These are phyloP conservation scores for Beris chalybata DNA, from an alignment of 2,888 invertebrate species.

Conservation along the genomic window DNA sequence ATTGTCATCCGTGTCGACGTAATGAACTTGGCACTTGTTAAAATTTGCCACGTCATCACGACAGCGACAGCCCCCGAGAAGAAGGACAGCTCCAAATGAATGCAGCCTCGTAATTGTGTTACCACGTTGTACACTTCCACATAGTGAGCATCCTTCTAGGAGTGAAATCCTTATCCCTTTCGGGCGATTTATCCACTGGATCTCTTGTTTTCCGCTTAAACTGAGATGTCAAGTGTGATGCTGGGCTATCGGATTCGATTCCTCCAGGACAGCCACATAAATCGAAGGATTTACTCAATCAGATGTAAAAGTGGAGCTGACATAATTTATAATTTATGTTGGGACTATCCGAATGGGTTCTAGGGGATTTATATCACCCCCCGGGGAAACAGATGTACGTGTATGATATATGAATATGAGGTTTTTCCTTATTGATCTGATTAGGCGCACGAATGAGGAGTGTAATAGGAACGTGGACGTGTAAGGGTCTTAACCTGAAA, in stretches of 20 bases:
- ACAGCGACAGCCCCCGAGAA: conserved; percentile 10
- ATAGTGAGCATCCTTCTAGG: no score
- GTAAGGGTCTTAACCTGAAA: conserved; percentile 2
- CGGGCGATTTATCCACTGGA: conserved; percentile 41
- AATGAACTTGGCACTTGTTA: conserved; percentile 43
- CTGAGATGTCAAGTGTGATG: conserved; percentile 53
- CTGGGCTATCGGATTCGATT: conserved; percentile 15
- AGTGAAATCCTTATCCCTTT: conserved; percentile 27
- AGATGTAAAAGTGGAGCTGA: conserved; percentile 42
- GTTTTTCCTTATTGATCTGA: conserved; percentile 55
- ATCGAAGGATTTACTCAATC: conserved; percentile 41
- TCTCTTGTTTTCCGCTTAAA: conserved; percentile 56
- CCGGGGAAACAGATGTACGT: conserved; percentile 5
- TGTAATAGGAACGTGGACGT: not conserved
- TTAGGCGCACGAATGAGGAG: conserved; percentile 42
- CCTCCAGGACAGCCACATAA: conserved; percentile 33
- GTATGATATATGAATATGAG: conserved; percentile 36
- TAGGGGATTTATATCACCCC: conserved; percentile 27
- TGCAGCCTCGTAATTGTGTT: conserved; percentile 19
- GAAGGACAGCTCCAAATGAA: not conserved
- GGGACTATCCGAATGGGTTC: conserved; percentile 11
- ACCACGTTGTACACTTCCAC: not conserved
- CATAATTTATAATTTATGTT: conserved; percentile 41
- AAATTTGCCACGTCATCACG: conserved; percentile 43
- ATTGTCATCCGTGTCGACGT: conserved; percentile 44